These are phyloP conservation scores for Gorsachius goisagi DNA, from an alignment of 2,113 vertebrate species.

Conservation along the genomic window DNA sequence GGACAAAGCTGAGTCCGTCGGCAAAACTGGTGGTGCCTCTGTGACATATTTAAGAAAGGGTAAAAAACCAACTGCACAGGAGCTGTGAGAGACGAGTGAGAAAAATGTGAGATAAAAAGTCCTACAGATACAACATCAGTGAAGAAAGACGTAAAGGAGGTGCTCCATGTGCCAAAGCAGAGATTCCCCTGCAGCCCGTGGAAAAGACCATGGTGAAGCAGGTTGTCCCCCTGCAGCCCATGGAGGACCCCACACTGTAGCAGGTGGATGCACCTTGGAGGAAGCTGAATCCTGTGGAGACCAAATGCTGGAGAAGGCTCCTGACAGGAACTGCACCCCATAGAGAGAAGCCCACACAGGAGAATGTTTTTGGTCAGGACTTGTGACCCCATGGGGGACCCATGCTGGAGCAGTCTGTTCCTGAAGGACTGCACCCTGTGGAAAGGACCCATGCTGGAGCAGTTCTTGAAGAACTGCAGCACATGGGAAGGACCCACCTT, in stretches of 20 bases:
- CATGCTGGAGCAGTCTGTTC: neutral
- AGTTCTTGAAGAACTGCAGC: neutral
- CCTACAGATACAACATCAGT: too few relatives aligned
- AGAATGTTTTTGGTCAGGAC: neutral
- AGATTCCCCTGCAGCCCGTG: neutral
- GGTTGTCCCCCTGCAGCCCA: neutral
- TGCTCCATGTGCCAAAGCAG: neutral
- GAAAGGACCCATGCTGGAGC: neutral
- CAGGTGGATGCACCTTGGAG: neutral
- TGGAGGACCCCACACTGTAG: neutral
- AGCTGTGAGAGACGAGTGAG: neutral
- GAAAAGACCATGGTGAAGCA: neutral
- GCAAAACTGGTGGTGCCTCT: neutral
- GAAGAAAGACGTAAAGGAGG: neutral
- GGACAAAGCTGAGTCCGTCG: neutral
- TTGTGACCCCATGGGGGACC: neutral
- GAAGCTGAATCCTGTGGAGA: neutral
- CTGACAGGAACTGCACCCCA: neutral
- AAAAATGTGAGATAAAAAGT: neutral
- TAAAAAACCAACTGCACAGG: neutral
- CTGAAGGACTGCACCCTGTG: neutral
- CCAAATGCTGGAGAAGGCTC: neutral
- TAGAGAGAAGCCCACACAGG: neutral
- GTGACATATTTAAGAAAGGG: neutral
- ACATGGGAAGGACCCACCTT: rapidly evolving